Conservation (phyloP, 2,113 vertebrate species). For the Ceuthmochares aereus region DNA sequence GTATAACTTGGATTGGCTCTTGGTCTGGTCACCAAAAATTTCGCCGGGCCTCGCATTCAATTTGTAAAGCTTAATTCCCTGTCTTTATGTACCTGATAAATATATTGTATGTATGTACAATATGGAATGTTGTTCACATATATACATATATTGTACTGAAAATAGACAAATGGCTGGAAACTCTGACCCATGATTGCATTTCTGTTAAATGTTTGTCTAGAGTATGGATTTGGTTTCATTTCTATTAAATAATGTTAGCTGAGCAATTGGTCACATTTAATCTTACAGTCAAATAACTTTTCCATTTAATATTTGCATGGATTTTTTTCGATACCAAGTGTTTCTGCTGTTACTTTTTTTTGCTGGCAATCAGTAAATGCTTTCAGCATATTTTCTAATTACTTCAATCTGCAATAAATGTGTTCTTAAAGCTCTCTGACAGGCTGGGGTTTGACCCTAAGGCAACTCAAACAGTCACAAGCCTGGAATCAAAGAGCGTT, state of each 20-base stretch:
- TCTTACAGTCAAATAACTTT: constrained; percentile 52
- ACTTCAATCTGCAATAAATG: constrained; percentile 17
- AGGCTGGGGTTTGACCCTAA: constrained; percentile 30
- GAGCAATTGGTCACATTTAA: constrained; percentile 70
- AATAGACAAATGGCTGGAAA: constrained; percentile 76
- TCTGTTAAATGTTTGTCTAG: constrained; percentile 82
- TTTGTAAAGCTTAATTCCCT: constrained; percentile 47
- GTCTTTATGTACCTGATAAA: constrained; percentile 41
- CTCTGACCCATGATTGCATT: constrained; percentile 76
- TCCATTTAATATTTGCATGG: constrained; percentile 25
- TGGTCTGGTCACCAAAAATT: constrained; percentile 58
- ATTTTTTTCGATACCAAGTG: not conserved
- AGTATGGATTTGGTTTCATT: constrained; percentile 82
- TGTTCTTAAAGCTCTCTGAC: constrained; percentile 47
- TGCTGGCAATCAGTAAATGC: constrained; percentile 54
- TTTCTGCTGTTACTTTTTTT: constrained; percentile 55
- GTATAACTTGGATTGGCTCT: constrained; percentile 56
- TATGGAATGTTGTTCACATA: constrained; percentile 68
- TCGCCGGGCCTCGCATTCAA: constrained; percentile 32
- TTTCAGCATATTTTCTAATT: constrained; percentile 49
- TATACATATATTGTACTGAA: constrained; percentile 60
- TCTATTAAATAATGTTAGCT: constrained; percentile 62
- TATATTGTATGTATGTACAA: constrained; percentile 81
- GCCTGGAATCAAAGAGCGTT: constrained; percentile 46
- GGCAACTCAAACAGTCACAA: not conserved